Evolutionary conservation across 1,140 invertebrate genomes (phyloP).

Genomic region (Drosophila carrolli): DNA sequence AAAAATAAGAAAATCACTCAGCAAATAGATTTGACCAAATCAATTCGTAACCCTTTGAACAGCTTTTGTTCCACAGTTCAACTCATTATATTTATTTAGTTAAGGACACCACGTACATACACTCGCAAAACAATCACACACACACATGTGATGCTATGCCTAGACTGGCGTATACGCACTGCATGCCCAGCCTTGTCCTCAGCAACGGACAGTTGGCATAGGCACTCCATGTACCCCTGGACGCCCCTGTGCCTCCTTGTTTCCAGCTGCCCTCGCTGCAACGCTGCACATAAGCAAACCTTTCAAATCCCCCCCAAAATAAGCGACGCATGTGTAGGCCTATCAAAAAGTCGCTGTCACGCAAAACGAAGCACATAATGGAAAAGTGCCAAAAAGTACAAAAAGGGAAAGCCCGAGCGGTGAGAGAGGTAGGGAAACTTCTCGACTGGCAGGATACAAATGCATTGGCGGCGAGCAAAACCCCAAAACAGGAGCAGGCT

Average conservation of each 20-base stretch:
- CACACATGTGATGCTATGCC: slow-evolving; percentile 26
- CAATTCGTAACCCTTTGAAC: not conserved
- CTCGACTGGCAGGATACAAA: slow-evolving; percentile 30
- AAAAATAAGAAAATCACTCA: too few species aligned
- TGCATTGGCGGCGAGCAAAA: slow-evolving; percentile 24
- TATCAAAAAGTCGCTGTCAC: slow-evolving; percentile 76
- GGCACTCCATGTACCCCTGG: slow-evolving; percentile 21
- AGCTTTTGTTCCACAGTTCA: slow-evolving; percentile 43
- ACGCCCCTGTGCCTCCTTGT: not conserved
- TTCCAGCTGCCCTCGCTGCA: not conserved
- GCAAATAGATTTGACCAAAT: too few species aligned
- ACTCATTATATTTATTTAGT: slow-evolving; percentile 79
- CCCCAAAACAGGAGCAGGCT: slow-evolving; percentile 35
- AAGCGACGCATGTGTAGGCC: slow-evolving; percentile 73
- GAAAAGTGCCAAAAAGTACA: slow-evolving; percentile 64
- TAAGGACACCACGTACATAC: slow-evolving; percentile 53
- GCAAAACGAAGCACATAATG: slow-evolving; percentile 73
- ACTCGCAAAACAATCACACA: slow-evolving; percentile 20
- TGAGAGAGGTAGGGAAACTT: slow-evolving; percentile 20
- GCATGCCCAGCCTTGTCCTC: slow-evolving; percentile 10
- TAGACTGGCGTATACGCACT: slow-evolving; percentile 70
- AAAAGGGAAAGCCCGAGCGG: slow-evolving; percentile 10
- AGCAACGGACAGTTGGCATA: slow-evolving; percentile 14
- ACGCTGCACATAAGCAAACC: slow-evolving; percentile 63
- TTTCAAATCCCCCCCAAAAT: slow-evolving; percentile 75